Conservation (phyloP, 1,140 invertebrate species). For the Bombus confusus region DNA sequence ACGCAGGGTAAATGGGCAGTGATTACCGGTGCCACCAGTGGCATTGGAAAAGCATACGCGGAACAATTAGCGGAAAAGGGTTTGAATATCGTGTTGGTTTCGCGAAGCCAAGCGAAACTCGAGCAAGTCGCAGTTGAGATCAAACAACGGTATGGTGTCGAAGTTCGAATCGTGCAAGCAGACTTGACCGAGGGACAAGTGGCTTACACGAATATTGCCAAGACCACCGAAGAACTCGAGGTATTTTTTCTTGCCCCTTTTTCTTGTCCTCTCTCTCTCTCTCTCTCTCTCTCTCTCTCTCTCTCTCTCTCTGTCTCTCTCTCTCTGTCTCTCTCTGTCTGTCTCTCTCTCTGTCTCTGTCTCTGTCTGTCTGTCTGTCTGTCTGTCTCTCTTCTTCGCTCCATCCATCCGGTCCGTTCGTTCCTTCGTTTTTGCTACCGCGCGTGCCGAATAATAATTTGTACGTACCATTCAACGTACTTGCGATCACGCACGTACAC, state of each 20-base stretch:
- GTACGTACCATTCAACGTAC: too few species aligned
- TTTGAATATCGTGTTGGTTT: conserved; percentile 94
- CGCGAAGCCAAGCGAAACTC: conserved; percentile 92
- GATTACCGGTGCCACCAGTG: conserved; percentile 95
- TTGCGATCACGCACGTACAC: too few species aligned
- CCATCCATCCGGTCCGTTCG: too few species aligned
- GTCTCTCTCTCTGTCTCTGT: too few species aligned
- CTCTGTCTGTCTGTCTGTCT: too few species aligned
- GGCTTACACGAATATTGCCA: conserved; percentile 90
- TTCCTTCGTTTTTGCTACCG: too few species aligned
- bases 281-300: too few species aligned
- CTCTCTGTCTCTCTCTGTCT: too few species aligned
- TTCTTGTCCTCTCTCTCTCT: background rate
- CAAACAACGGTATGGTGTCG: conserved; percentile 88
- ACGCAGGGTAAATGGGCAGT: conserved; percentile 84
- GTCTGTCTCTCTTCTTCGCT: too few species aligned
- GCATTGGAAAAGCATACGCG: conserved; percentile 95
- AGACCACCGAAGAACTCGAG: conserved; percentile 90
- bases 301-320: too few species aligned
- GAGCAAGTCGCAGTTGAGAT: conserved; percentile 92
- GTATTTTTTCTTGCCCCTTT: conserved; percentile 53
- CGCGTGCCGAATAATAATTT: too few species aligned
- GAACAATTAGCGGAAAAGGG: conserved; percentile 91
- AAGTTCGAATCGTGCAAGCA: conserved; percentile 91
- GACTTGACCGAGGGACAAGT: conserved; percentile 90